Evolutionary conservation across 2,888 invertebrate species (phyloP).

Genomic region (Rhamphomyia laevipes): DNA sequence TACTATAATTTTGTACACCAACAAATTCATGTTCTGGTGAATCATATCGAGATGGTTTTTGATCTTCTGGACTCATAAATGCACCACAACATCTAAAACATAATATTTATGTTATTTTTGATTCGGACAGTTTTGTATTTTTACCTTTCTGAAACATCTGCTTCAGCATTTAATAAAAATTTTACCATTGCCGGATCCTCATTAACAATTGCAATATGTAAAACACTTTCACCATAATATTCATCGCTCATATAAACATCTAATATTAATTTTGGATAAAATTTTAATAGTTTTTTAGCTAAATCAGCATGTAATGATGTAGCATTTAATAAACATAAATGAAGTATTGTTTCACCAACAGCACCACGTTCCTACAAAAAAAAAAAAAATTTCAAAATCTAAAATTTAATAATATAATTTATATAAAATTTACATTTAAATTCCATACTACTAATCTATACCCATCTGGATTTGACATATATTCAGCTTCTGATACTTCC

Average conservation of each 20-base stretch:
- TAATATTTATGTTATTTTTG: not conserved
- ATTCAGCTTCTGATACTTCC: conserved; percentile 48
- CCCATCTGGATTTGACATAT: conserved; percentile 51
- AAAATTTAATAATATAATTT: not conserved
- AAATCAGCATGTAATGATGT: conserved; percentile 86
- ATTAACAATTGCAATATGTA: conserved; percentile 97
- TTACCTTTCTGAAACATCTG: conserved; percentile 69
- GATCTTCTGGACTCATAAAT: conserved; percentile 97
- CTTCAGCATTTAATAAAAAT: conserved; percentile 81
- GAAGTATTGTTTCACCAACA: conserved; percentile 90
- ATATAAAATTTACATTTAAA: conserved; percentile 44
- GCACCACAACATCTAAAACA: conserved; percentile 69
- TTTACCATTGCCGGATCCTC: conserved; percentile 98
- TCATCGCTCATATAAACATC: conserved; percentile 95
- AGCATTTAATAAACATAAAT: conserved; percentile 84
- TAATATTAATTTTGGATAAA: conserved; percentile 91
- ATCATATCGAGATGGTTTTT: conserved; percentile 80
- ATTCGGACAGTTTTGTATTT: not conserved
- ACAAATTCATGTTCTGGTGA: conserved; percentile 87
- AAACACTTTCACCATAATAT: conserved; percentile 91
- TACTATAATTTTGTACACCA: conserved; percentile 65
- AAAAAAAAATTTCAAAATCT: not conserved
- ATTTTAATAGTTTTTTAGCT: conserved; percentile 78
- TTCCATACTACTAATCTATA: conserved; percentile 88
- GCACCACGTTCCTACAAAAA: conserved; percentile 66